These are phyloP conservation scores for Diaphora mendica DNA, from an alignment of 2,888 invertebrate genomes.

Conservation along the genomic window DNA sequence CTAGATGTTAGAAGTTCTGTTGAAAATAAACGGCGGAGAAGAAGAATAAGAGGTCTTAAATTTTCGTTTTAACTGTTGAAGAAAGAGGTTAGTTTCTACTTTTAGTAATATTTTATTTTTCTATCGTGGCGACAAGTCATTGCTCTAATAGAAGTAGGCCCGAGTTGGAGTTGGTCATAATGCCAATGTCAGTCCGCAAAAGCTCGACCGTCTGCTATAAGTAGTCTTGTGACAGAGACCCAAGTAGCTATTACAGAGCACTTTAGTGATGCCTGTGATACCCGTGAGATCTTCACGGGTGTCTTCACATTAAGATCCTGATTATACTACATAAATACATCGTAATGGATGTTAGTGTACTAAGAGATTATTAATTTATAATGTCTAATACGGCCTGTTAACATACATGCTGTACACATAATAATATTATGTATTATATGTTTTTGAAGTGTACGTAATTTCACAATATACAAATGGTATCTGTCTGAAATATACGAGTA, in stretches of 20 bases:
- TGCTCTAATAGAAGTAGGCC: background rate
- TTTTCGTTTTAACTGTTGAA: background rate
- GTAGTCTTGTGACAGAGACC: background rate
- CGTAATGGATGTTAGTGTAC: constrained; percentile 16
- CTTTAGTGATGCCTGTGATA: background rate
- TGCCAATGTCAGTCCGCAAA: background rate
- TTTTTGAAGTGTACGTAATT: background rate
- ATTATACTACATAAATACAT: constrained; percentile 25
- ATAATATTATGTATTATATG: background rate
- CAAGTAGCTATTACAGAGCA: background rate
- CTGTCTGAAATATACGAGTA: too few relatives aligned
- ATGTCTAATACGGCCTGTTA: constrained; percentile 8
- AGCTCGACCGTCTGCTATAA: background rate
- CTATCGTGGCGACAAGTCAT: background rate
- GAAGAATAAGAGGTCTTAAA: background rate
- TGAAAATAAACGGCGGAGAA: background rate
- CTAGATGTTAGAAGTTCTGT: background rate
- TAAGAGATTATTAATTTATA: constrained; percentile 33
- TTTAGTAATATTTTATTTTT: background rate
- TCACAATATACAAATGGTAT: too few relatives aligned
- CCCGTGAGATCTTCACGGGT: background rate
- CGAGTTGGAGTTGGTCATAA: background rate
- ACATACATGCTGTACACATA: background rate
- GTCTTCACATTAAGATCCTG: background rate
- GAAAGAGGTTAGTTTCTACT: background rate